phyloP scores from a whole-genome alignment of 2,888 invertebrate species.

The Lumbricus terrestris region DNA sequence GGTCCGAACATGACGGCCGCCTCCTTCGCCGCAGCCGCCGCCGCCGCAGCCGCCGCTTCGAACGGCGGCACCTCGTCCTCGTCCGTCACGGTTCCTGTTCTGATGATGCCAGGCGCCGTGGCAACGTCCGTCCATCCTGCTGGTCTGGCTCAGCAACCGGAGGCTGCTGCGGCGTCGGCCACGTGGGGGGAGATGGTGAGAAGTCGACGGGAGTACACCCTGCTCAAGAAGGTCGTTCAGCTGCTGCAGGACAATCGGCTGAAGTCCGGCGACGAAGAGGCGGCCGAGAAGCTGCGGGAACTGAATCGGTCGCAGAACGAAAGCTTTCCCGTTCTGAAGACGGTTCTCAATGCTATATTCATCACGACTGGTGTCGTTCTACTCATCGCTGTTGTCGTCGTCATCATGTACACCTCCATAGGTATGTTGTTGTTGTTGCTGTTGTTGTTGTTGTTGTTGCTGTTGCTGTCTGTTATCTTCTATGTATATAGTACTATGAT shows the following conservation, averaged over 20 bases:
- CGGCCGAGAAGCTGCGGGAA: constrained; percentile 22
- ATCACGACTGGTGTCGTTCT: constrained; percentile 27
- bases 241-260: constrained; percentile 27
- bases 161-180: no score
- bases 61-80: not conserved
- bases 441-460: no score
- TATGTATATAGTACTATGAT: not conserved
- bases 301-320: constrained; percentile 24
- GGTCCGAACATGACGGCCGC: constrained; percentile 9
- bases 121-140: not conserved
- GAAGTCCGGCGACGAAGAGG: constrained; percentile 17
- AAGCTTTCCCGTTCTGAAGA: constrained; percentile 25
- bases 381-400: constrained; percentile 29
- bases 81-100: not conserved
- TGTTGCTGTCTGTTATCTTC: no score
- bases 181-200: constrained; percentile 22
- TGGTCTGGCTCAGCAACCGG: not conserved
- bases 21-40: not conserved
- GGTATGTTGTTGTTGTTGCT: not conserved
- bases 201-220: constrained; percentile 18
- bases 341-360: constrained; percentile 25
- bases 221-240: constrained; percentile 21
- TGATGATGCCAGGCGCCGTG: not conserved
- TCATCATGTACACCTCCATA: constrained; percentile 28
- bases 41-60: not conserved